phyloP scores from a whole-genome alignment of 2,888 invertebrate species.

The Idaea straminata region DNA sequence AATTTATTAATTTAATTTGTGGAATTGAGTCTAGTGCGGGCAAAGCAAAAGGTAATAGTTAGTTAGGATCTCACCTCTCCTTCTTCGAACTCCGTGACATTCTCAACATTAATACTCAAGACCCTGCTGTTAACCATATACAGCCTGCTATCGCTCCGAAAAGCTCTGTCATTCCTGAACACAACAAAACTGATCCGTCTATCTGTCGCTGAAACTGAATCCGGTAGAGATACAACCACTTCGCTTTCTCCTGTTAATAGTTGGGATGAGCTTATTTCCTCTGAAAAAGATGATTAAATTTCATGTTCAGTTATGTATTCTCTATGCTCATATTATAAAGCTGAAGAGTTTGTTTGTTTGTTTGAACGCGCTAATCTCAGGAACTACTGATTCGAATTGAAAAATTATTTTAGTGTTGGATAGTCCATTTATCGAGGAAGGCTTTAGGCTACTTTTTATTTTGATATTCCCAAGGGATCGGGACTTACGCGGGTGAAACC shows the following conservation, averaged over 20 bases:
- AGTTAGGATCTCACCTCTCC: constrained; percentile 52
- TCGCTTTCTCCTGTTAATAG: constrained; percentile 50
- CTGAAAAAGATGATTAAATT: constrained; percentile 37
- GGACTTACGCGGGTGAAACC: too few species aligned
- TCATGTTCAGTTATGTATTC: constrained; percentile 7
- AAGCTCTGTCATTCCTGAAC: constrained; percentile 70
- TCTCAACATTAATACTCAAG: constrained; percentile 69
- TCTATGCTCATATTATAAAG: too few species aligned
- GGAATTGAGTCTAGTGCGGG: too few species aligned
- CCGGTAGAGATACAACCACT: constrained; percentile 63
- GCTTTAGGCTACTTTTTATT: too few species aligned
- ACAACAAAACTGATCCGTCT: constrained; percentile 70
- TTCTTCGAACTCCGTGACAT: constrained; percentile 50
- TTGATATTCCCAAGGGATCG: too few species aligned
- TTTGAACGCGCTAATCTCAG: too few species aligned
- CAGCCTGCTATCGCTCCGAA: constrained; percentile 33
- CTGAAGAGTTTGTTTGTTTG: too few species aligned
- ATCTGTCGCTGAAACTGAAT: constrained; percentile 44
- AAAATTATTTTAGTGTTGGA: too few species aligned
- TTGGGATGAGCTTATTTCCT: constrained; percentile 41
- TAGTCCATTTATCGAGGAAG: too few species aligned
- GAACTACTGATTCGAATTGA: too few species aligned
- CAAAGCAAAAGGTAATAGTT: too few species aligned
- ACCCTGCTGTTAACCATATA: constrained; percentile 66
- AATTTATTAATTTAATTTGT: too few species aligned